Base-by-base conservation (phyloP, 2,888 invertebrate species). In the Patella caerulea region DNA sequence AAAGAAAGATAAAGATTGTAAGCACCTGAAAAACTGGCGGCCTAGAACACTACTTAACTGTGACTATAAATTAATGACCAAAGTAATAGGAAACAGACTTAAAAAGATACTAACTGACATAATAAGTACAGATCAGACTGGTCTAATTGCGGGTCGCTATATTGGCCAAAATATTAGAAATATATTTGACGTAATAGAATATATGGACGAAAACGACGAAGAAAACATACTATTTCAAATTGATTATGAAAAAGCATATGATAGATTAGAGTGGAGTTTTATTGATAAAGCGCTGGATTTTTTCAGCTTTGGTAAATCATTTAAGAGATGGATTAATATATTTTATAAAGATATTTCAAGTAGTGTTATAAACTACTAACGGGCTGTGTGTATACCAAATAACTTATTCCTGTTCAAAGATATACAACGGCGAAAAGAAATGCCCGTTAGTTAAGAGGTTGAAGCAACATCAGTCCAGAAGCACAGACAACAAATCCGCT, bases 81-180 rank as follows among this genome's bases (percentile, higher is more conserved):
- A 75, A 56, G 56, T 53, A n/a, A 17, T 80, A 19, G 72, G 78
- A 2, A 19, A 52, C 15, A 70, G 80, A 74, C 34, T 78, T n/a
- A 78, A 78, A 74, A 17, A 29, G 12, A 3, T 76, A 15, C 24
- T 78, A 53, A 59, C 72, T 17, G 54, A 59, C 71, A 73, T 76
- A n/a, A 80, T 80, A 17, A 65, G 76, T 53, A 34, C 69, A 34
- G 78, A 76, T 65, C 78, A 78, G 72, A 76, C 69, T 34, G 75
- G 78, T n/a, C 76, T 74, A 59, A 59, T 78, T 12, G 15, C 71
- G 17, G 71, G 70, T 19, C 29, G 74, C 55, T 71, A 72, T n/a
- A 74, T 76, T 53, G 55, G 55, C 3, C 70, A 78, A 54, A 73
- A 69, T 54, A 75, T 72, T 53, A 69, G 78, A 59, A 34, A 34